These are phyloP conservation scores for Danio albolineatus DNA, from an alignment of 2,797 vertebrate genomes.

Conservation along the genomic window DNA sequence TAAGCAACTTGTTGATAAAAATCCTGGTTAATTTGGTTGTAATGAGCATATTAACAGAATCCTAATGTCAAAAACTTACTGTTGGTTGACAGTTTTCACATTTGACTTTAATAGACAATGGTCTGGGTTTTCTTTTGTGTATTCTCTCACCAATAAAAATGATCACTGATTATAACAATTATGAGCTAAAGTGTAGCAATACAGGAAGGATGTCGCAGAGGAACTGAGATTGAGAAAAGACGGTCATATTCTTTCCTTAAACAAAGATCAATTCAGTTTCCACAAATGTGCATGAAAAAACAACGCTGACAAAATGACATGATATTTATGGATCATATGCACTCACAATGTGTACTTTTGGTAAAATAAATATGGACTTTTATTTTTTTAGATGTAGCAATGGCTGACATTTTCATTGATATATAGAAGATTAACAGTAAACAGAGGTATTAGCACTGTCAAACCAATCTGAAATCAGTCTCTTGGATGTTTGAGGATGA, in stretches of 20 bases:
- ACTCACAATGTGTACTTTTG: not conserved
- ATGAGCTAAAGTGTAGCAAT: not conserved
- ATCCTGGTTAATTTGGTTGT: not conserved
- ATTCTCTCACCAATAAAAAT: not conserved
- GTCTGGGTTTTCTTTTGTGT: not conserved
- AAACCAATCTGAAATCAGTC: not conserved
- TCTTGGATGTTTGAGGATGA: not conserved
- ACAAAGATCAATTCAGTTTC: not conserved
- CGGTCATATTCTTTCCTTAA: not conserved
- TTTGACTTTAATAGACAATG: not conserved
- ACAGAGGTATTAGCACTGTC: not conserved
- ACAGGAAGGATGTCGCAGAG: not conserved
- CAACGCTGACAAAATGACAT: not conserved
- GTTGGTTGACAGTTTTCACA: no score
- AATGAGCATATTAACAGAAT: not conserved
- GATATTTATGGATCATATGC: not conserved
- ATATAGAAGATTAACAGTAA: slow-evolving; percentile 14
- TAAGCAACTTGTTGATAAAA: not conserved
- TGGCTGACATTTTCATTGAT: slow-evolving; percentile 25
- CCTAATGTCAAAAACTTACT: not conserved
- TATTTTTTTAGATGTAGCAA: not conserved
- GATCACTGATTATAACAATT: not conserved
- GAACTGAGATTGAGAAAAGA: not conserved
- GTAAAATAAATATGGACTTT: slow-evolving; percentile 2
- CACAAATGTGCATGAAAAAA: not conserved